Percentiles rank a stretch among this genome's conserved stretches.
phyloP scores from a whole-genome alignment of 2,113 vertebrate genomes.

The Podarcis muralis region DNA sequence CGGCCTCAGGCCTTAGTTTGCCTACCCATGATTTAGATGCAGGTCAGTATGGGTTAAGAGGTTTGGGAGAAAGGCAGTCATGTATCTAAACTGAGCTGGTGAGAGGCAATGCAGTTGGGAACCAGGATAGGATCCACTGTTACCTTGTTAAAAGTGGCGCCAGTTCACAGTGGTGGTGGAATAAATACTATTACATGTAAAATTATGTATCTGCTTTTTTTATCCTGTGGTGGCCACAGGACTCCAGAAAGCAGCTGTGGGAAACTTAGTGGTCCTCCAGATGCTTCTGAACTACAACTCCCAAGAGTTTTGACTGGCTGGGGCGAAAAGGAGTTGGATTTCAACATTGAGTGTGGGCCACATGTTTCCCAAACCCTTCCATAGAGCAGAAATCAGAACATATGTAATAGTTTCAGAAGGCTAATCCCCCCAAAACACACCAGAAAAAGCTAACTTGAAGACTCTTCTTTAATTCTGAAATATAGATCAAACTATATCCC shows the following conservation, averaged over 20 bases:
- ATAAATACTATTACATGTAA: no score
- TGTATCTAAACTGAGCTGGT: background rate
- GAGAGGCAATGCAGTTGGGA: background rate
- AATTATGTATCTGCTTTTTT: no score
- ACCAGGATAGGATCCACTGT: background rate
- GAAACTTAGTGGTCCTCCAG: no score
- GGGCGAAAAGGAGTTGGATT: no score
- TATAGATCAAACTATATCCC: background rate
- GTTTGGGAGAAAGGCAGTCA: background rate
- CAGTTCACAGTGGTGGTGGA: background rate
- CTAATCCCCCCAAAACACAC: background rate
- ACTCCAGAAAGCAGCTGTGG: no score
- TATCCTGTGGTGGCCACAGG: no score
- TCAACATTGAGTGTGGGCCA: background rate
- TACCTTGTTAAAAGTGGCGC: background rate
- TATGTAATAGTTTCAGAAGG: background rate
- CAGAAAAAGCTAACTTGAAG: background rate
- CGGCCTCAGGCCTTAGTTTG: no score
- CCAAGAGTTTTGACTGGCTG: no score
- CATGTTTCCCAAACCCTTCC: background rate
- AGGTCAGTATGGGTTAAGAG: background rate
- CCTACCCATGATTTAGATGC: no score
- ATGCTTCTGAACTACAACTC: no score
- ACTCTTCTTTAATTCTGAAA: background rate
- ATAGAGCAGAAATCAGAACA: background rate